phyloP scores from a whole-genome alignment of 1,140 invertebrate genomes.

The Triops cancriformis region DNA sequence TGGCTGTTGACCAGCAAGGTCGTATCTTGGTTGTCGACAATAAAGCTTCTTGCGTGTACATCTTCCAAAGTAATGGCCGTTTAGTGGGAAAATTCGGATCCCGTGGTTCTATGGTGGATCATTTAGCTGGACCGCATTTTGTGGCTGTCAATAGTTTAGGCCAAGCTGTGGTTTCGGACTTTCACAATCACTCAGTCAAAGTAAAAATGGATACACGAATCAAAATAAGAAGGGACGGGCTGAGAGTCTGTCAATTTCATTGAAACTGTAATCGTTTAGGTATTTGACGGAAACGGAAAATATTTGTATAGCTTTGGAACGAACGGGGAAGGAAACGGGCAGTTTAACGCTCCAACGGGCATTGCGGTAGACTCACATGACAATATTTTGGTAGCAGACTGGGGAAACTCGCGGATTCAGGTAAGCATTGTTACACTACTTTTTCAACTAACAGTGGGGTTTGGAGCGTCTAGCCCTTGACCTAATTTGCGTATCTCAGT shows the following conservation, averaged over 20 bases:
- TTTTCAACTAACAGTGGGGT: too few relatives aligned
- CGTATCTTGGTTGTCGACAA: slow-evolving; percentile 53
- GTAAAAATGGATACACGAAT: slow-evolving; percentile 28
- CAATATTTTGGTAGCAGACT: slow-evolving; percentile 51
- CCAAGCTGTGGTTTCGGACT: slow-evolving; percentile 49
- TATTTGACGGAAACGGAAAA: slow-evolving; percentile 46
- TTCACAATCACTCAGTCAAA: slow-evolving; percentile 52
- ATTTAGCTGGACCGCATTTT: slow-evolving; percentile 53
- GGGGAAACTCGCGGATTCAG: slow-evolving; percentile 52
- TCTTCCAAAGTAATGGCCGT: slow-evolving; percentile 48
- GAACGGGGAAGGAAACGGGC: slow-evolving; percentile 48
- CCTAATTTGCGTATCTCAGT: too few relatives aligned
- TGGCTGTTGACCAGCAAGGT: slow-evolving; percentile 46
- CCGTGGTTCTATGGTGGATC: slow-evolving; percentile 39
- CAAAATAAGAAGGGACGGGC: background rate
- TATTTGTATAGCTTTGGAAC: slow-evolving; percentile 47
- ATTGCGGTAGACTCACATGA: slow-evolving; percentile 46
- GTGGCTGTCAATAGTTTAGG: slow-evolving; percentile 46
- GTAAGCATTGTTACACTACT: slow-evolving; percentile 34
- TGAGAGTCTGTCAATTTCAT: background rate
- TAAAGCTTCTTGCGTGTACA: slow-evolving; percentile 46
- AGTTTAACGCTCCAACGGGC: slow-evolving; percentile 52
- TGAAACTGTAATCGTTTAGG: slow-evolving; percentile 39
- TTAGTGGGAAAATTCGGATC: slow-evolving; percentile 40
- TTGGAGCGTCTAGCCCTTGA: too few relatives aligned